These are phyloP conservation scores for Tromatobia lineatoria DNA, from an alignment of 2,888 invertebrate species.

Conservation along the genomic window DNA sequence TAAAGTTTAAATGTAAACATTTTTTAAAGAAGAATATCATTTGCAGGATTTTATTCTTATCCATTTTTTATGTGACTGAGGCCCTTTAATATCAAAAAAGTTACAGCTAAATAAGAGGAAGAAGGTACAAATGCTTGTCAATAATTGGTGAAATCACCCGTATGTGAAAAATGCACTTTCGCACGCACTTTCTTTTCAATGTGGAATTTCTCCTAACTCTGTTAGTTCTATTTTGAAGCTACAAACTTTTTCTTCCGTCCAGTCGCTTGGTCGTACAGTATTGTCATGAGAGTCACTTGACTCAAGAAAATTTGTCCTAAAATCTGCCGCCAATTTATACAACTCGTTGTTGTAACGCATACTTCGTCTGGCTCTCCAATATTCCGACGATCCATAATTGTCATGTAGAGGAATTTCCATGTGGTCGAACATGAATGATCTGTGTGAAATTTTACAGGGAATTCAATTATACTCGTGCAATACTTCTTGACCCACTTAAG, in stretches of 20 bases:
- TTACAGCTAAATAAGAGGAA: no score
- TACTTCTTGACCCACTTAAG: no score
- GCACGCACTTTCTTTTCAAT: no score
- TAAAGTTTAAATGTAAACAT: no score
- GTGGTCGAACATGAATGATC: constrained; percentile 90
- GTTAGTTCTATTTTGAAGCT: neutral
- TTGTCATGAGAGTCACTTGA: constrained; percentile 88
- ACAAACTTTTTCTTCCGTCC: constrained; percentile 88
- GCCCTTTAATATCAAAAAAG: no score
- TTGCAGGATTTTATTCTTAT: no score
- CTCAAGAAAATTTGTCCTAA: constrained; percentile 88
- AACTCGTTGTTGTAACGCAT: constrained; percentile 94
- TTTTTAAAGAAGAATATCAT: no score
- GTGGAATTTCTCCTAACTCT: neutral
- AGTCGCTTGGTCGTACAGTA: constrained; percentile 88
- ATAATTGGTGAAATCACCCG: no score
- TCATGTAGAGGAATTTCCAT: constrained; percentile 96
- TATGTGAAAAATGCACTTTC: no score
- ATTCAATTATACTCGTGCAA: constrained; percentile 4
- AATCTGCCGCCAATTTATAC: constrained; percentile 89
- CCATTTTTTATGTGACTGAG: no score
- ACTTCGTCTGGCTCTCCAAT: constrained; percentile 95
- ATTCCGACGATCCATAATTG: constrained; percentile 92
- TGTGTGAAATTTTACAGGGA: constrained; percentile 79
- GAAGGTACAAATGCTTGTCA: no score